Base-by-base conservation (phyloP, 2,888 invertebrate species). In the Hyppa rectilinea region DNA sequence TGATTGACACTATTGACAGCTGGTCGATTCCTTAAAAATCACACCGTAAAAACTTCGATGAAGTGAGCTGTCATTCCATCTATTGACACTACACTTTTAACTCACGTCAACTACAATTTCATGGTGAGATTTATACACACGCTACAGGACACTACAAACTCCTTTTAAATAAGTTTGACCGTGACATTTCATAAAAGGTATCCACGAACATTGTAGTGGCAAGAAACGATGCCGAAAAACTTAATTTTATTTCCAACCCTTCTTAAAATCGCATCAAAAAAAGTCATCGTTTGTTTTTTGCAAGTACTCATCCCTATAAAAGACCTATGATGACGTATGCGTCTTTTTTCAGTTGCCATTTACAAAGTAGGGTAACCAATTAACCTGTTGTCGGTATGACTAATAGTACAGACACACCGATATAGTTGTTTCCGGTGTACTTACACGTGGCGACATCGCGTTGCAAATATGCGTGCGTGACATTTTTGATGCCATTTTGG, bases 381-480 rank as follows among this genome's bases (percentile, higher is more conserved):
- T 87, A 88, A 87, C 86, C 87, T 87, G 88, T 81, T 88, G 81
- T 69, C 80, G 78, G 79, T 43, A 85, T 85, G 84, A 90, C 89
- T 90, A 82, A 91, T 89, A 86, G 71, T 73, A 73, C 87, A 90
- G 87, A 90, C 80, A 82, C 84, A 85, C 75, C 81, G 83, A 80
- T 85, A 83, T 80, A 85, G 68, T 73, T 23, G 31, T 88, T 92
- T 92, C 92, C 93, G 91, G 92, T 86, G 78, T 80, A 52, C 91
- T 79, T 79, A 63, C 49, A 71, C 68, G 68, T 53, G 52, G 56
- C 58, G 36, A 59, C 58, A 43, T 36, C 70, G 53, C 38, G 66
- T 68, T 68, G 69, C 70, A 70, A 81, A 81, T 69, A 62, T 29
- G 43, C 58, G 61, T 62, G 66, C 52, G 9, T 60, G 43, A 63